Base-by-base conservation (phyloP, 2,888 invertebrate genomes). In the Prosopocoilus inquinatus region DNA sequence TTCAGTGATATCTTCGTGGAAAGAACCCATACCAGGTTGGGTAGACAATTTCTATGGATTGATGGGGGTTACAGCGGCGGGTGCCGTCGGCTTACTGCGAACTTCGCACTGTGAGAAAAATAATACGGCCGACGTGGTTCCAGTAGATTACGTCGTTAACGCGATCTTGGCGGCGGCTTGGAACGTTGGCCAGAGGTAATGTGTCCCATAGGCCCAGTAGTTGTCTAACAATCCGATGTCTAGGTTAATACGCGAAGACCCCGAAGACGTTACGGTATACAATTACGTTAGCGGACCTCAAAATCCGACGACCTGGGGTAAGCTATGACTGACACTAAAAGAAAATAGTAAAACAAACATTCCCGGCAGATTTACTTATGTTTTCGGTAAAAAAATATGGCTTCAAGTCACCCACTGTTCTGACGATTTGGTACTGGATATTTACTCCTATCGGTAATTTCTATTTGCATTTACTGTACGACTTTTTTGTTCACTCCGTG, bases 221-320 rank as follows among this genome's bases (percentile, higher is more conserved):
- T 3, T 28, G 7, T 28, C 20, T 5, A 7, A 3, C 20, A 28
- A 5, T 28, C 7, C 20, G n/a, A n/a, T n/a, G n/a, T n/a, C n/a
- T n/a, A 28, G 20, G 20, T 1, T 7, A 28, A 2, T 28, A 28
- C 1, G 1, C 7, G 20, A 28, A 28, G 20, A 28, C 3, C 7
- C 20, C 20, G 20, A 28, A 28, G 20, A 2, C 20, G 20, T 7
- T 1, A 28, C 89, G 0, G 86, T 96, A 60, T 94, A 92, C 79
- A 94, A 96, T 77, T 91, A 86, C 75, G 91, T 93, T 1, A 90
- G 93, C 0, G 89, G 93, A 0, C 82, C 84, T 1, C 85, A 91
- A 64, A 92, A 93, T 68, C 89, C 91, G 0, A 78, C 94, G 47
- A 89, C 86, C 0, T 96, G 93, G 91, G 85, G 85, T 4, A 77